A percentile compares a stretch with the other conserved stretches of the same genome.
Conservation (phyloP, 2,797 vertebrate species). For the Danio tinwini region DNA sequence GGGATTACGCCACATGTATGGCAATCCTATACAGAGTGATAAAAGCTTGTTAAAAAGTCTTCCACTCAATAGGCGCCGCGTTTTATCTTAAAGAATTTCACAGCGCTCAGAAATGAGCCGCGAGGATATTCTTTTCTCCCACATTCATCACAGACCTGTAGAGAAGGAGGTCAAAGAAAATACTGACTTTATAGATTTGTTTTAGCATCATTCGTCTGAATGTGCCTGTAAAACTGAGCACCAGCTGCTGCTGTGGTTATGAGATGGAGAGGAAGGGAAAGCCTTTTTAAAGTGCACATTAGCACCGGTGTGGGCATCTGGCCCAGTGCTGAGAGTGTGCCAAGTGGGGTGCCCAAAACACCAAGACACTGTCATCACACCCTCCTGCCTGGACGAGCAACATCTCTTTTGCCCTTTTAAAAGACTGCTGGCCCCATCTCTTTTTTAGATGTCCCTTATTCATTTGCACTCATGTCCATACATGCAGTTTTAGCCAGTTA, state of each 20-base stretch:
- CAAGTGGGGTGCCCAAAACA: conserved; percentile 46
- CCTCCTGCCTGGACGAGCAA: background rate
- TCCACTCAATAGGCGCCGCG: conserved; percentile 4
- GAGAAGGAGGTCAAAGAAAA: conserved; percentile 23
- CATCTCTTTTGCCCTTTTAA: background rate
- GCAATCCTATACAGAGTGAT: conserved; percentile 64
- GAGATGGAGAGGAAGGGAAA: conserved; percentile 31
- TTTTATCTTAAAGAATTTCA: conserved; percentile 20
- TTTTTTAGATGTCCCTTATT: no score
- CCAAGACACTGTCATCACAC: conserved; percentile 44
- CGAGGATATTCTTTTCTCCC: background rate
- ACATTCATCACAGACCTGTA: conserved; percentile 29
- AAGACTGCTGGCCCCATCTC: background rate
- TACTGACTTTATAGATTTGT: conserved; percentile 17
- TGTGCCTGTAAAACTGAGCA: background rate
- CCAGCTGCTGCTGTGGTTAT: conserved; percentile 3
- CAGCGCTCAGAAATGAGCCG: background rate
- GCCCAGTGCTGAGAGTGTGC: conserved; percentile 42
- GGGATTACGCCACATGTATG: conserved; percentile 68
- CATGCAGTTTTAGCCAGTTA: no score
- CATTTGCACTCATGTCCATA: no score
- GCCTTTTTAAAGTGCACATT: conserved; percentile 45
- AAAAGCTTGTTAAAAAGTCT: conserved; percentile 70
- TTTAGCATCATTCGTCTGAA: conserved; percentile 9
- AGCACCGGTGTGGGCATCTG: conserved; percentile 52